Evolutionary conservation across 2,797 vertebrate genomes (phyloP).

Genomic region (Lagodon rhomboides): DNA sequence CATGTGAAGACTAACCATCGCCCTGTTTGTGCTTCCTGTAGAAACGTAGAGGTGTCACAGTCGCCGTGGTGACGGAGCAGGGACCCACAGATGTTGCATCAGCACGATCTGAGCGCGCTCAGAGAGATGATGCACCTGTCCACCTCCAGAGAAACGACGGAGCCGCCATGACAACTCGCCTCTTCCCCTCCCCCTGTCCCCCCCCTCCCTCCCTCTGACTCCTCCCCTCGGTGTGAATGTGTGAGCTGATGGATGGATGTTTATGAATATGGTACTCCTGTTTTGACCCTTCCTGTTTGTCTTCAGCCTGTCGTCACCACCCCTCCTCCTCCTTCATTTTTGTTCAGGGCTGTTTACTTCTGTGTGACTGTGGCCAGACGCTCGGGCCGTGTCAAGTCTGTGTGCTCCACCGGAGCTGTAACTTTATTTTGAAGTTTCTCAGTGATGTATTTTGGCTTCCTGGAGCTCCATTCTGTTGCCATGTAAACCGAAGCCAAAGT

Average conservation of each 20-base stretch:
- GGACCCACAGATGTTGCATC: slow-evolving; percentile 74
- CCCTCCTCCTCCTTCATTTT: not conserved
- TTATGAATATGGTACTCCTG: slow-evolving; percentile 28
- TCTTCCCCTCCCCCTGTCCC: not conserved
- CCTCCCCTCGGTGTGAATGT: slow-evolving; percentile 40
- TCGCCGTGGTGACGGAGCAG: slow-evolving; percentile 65
- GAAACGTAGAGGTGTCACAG: slow-evolving; percentile 82
- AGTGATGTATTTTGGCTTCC: slow-evolving; percentile 31
- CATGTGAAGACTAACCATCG: not conserved
- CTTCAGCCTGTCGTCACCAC: not conserved
- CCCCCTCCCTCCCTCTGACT: slow-evolving; percentile 20
- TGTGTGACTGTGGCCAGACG: slow-evolving; percentile 16
- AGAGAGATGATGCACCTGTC: slow-evolving; percentile 62
- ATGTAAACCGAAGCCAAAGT: slow-evolving; percentile 9
- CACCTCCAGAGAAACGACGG: slow-evolving; percentile 64
- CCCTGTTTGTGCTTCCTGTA: slow-evolving; percentile 57
- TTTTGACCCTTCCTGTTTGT: slow-evolving; percentile 14
- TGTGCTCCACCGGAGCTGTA: not conserved
- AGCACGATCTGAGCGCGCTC: slow-evolving; percentile 69
- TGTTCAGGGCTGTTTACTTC: slow-evolving; percentile 11
- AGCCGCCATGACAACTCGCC: slow-evolving; percentile 40
- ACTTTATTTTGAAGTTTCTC: slow-evolving; percentile 19
- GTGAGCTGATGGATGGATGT: slow-evolving; percentile 39
- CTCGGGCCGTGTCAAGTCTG: not conserved
- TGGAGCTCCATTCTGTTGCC: slow-evolving; percentile 10